Evolutionary conservation across 2,113 vertebrate genomes (phyloP), one percentile per base, ranked within the genome.

Genomic region (Zonotrichia leucophrys): DNA sequence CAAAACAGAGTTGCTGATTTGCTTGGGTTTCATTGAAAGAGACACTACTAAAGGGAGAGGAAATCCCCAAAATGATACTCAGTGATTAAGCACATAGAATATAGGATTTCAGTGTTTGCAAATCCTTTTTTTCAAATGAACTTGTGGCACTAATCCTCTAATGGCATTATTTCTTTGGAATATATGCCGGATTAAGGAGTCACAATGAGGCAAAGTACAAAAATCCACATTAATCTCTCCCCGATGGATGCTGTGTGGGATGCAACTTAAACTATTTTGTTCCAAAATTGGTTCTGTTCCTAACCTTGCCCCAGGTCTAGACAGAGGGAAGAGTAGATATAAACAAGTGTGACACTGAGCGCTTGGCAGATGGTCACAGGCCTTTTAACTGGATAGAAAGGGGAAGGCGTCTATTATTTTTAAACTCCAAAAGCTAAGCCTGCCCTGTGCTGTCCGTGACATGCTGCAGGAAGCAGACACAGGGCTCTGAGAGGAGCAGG

Each of bases 81-180:
- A 3, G 90, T 94, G 94, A 94, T 97, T 97, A 97, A 95, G 85
- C 60, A 87, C 95, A 97, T 94, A 91, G 95, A 97, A 96, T 96
- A 97, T 93, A 96, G 95, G 96, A 97, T 97, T 97, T 97, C 94
- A 89, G 70, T 91, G 92, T 97, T 97, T 96, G 93, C 91, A 97
- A 97, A 97, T 97, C 97, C 95, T 95, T 97, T 97, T 94, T 97
- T 95, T 95, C 96, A 98, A 98, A 97, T 98, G 97, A 98, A 98
- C 97, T 98, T 96, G 97, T 90, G 60, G 94, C 97, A 98, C 96
- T 98, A 98, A 99, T 98, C 98, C 97, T 98, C 97, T 98, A 98
- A 98, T 95, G 96, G 97, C 98, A 98, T 99, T 98, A 98, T 98
- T 97, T 96, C 94, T 96, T 87, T 96, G 96, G 94, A 97, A 97